Percentiles rank a stretch among this genome's conserved stretches.
phyloP scores from a whole-genome alignment of 2,888 invertebrate genomes.

The Oxystoma pomonae region DNA sequence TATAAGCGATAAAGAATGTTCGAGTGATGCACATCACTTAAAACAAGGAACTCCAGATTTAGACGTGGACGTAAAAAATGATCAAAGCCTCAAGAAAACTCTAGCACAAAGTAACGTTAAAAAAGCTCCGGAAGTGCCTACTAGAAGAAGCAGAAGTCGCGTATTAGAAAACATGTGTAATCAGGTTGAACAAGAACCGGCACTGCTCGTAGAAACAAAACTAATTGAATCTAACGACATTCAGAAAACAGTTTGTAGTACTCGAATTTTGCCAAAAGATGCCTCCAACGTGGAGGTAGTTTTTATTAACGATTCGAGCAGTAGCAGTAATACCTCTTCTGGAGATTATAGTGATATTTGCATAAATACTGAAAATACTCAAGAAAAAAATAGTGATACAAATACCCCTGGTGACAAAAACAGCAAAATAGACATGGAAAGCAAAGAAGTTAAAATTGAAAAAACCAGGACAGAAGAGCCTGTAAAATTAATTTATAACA shows the following conservation, averaged over 20 bases:
- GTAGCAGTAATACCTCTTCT: conserved; percentile 11
- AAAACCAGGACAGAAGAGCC: too few relatives aligned
- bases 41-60: conserved; percentile 38
- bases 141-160: not conserved
- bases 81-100: not conserved
- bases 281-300: conserved; percentile 60
- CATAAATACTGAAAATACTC: not conserved
- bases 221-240: conserved; percentile 38
- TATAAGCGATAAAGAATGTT: conserved; percentile 51
- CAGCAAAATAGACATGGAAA: too few relatives aligned
- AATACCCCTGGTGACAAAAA: not conserved
- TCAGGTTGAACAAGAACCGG: conserved; percentile 26
- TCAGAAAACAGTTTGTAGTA: conserved; percentile 56
- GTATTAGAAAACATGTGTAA: not conserved
- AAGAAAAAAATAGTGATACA: not conserved
- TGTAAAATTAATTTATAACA: too few relatives aligned
- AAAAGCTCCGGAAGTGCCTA: not conserved
- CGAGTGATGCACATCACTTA: conserved; percentile 32
- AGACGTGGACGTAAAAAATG: conserved; percentile 17
- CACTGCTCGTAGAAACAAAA: conserved; percentile 58
- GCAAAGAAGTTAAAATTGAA: too few relatives aligned
- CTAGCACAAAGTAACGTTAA: not conserved
- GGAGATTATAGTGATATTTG: conserved; percentile 34
- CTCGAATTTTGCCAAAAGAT: conserved; percentile 33
- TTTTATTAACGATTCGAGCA: conserved; percentile 59